phyloP scores from a whole-genome alignment of 2,113 vertebrate species.

The Platysteira castanea region DNA sequence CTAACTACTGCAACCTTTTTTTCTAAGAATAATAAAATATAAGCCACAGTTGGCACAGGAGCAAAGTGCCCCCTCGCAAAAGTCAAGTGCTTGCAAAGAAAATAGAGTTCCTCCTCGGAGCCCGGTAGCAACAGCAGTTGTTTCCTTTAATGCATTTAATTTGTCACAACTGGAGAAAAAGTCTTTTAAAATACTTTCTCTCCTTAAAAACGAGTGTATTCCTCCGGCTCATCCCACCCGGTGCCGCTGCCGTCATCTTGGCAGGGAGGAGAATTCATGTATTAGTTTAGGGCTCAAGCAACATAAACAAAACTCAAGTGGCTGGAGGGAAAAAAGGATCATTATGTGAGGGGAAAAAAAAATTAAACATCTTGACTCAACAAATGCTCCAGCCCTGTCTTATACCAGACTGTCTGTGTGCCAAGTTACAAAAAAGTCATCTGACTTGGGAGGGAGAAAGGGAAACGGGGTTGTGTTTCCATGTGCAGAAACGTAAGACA shows the following conservation, averaged over 20 bases:
- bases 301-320: constrained; percentile 76
- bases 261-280: constrained; percentile 68
- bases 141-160: constrained; percentile 10
- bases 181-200: background rate
- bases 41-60: background rate
- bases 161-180: background rate
- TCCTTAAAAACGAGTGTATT: background rate
- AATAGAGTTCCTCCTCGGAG: background rate
- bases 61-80: background rate
- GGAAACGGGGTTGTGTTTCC: constrained; percentile 10
- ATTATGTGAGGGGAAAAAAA: constrained; percentile 68
- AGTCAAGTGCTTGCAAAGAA: background rate
- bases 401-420: constrained; percentile 64
- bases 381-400: constrained; percentile 67
- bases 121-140: background rate
- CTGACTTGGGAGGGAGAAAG: constrained; percentile 39
- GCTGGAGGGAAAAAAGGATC: constrained; percentile 76
- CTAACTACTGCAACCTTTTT: background rate
- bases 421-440: constrained; percentile 69
- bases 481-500: constrained; percentile 11
- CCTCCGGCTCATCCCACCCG: constrained; percentile 5
- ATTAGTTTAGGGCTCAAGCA: constrained; percentile 66
- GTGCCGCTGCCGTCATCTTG: constrained; percentile 17
- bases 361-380: constrained; percentile 63
- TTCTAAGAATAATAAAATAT: background rate